A percentile compares a stretch with the other conserved stretches of the same genome.
Conservation (phyloP, 2,113 vertebrate genomes). For the Monopterus albus region DNA sequence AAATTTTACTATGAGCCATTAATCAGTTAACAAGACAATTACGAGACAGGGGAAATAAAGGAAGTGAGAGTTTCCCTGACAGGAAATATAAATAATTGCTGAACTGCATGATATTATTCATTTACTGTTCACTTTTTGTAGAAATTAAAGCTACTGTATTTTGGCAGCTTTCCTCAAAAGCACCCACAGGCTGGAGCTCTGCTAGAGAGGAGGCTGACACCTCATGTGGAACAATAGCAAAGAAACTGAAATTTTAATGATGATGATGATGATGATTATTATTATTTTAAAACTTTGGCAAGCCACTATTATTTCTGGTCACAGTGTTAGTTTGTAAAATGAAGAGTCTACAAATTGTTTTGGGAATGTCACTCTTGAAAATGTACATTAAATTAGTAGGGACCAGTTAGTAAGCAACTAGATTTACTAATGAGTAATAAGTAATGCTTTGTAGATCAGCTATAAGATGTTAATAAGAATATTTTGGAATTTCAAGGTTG, state of each 20-base stretch:
- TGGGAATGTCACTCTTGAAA: too few relatives aligned
- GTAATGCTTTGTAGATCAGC: neutral
- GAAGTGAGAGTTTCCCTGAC: neutral
- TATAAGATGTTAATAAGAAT: neutral
- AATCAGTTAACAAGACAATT: slow-evolving; percentile 46
- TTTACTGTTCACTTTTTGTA: too few relatives aligned
- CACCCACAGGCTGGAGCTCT: neutral
- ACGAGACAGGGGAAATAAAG: slow-evolving; percentile 25
- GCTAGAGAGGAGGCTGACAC: neutral
- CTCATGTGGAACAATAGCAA: neutral
- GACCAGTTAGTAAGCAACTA: neutral
- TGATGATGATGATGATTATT: too few relatives aligned
- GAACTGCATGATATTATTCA: neutral
- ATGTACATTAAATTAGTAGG: neutral
- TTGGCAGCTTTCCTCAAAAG: neutral
- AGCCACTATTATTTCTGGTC: neutral
- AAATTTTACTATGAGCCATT: slow-evolving; percentile 42
- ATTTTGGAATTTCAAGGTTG: neutral
- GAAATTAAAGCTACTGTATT: too few relatives aligned
- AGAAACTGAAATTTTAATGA: neutral
- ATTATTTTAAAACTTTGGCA: neutral
- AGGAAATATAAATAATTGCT: slow-evolving; percentile 2
- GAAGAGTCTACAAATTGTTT: too few relatives aligned
- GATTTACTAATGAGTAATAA: neutral
- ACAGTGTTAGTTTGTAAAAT: neutral